Conservation (phyloP, 2,888 invertebrate species). For the Scaptomyza parva region DNA sequence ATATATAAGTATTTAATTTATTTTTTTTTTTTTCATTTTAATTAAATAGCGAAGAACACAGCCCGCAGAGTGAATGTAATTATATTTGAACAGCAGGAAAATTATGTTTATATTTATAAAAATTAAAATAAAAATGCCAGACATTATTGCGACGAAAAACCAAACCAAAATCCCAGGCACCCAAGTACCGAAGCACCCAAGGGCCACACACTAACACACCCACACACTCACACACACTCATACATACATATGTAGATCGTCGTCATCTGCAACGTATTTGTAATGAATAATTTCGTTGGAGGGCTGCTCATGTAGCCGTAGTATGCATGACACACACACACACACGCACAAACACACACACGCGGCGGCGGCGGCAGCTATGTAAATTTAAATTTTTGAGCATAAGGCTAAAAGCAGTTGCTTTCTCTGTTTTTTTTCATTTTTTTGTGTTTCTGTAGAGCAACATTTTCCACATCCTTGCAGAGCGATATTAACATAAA, state of each 20-base stretch:
- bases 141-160: conserved; percentile 19
- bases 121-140: conserved; percentile 65
- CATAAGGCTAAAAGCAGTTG: conserved; percentile 51
- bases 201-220: not conserved
- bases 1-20: conserved; percentile 9
- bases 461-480: conserved; percentile 26
- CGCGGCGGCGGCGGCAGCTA: conserved; percentile 57
- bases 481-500: conserved; percentile 43
- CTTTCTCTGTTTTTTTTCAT: conserved; percentile 24
- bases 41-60: conserved; percentile 58
- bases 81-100: conserved; percentile 72
- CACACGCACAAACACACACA: too few species aligned
- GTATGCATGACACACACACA: conserved; percentile 6
- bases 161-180: conserved; percentile 8
- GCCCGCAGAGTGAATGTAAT: conserved; percentile 58
- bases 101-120: conserved; percentile 77
- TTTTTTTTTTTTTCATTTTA: conserved; percentile 54
- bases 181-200: conserved; percentile 11
- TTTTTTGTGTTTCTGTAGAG: conserved; percentile 6
- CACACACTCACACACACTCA: not conserved
- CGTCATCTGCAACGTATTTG: conserved; percentile 43
- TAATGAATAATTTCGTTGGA: conserved; percentile 25
- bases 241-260: conserved; percentile 6
- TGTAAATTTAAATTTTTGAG: conserved; percentile 68
- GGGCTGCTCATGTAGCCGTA: conserved; percentile 10